Conservation (phyloP, 2,113 vertebrate species). For the Corythaixoides concolor region DNA sequence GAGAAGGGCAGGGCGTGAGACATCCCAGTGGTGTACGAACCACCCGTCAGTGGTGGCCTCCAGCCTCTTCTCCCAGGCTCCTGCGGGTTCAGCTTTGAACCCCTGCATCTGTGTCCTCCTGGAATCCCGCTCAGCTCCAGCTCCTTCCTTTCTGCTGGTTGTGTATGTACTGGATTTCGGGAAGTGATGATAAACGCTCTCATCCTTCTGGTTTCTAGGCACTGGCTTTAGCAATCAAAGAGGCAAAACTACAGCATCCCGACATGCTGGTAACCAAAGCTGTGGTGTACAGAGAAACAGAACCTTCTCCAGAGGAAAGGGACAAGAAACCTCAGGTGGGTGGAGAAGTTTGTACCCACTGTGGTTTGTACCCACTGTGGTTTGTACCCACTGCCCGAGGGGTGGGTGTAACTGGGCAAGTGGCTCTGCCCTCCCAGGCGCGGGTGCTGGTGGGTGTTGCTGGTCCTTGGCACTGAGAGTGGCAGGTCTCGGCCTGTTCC, state of each 20-base stretch:
- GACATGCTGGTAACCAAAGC: slow-evolving; percentile 99
- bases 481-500: background rate
- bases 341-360: background rate
- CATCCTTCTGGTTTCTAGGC: slow-evolving; percentile 75
- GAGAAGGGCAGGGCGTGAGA: background rate
- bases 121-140: background rate
- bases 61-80: background rate
- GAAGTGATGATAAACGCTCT: background rate
- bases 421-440: background rate
- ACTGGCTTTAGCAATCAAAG: slow-evolving; percentile 96
- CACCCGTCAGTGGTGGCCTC: background rate
- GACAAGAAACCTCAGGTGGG: slow-evolving; percentile 87
- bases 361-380: background rate
- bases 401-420: background rate
- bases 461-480: background rate
- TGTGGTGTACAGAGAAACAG: slow-evolving; percentile 98
- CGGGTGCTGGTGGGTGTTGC: background rate
- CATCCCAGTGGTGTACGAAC: fast-evolving
- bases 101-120: background rate
- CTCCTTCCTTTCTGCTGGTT: background rate
- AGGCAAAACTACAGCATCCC: slow-evolving; percentile 96
- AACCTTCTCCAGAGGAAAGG: slow-evolving; percentile 89
- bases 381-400: background rate
- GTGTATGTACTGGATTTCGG: background rate
- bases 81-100: background rate